Evolutionary conservation across 1,140 invertebrate species (phyloP), one percentile per base, ranked within the genome.

Genomic region (Diorhabda elongata): DNA sequence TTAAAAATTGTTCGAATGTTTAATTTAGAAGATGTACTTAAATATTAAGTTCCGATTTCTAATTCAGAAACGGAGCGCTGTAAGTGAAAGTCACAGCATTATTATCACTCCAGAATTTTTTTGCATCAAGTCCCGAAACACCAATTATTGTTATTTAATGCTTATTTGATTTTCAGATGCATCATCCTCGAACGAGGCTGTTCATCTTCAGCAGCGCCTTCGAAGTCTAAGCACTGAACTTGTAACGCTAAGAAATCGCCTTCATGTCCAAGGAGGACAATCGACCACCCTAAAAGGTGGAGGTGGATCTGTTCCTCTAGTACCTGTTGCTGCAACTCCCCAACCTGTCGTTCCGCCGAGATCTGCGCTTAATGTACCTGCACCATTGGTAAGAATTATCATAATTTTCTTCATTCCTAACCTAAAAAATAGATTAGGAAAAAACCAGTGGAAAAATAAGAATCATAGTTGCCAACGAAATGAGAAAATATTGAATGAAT

Each of bases 171-270:
- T 88, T 86, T 5, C 85, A 96, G 94, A 95, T 92, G 92, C 92
- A 71, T 94, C 92, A 70, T 95, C 92, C 57, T 94, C 93, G 74
- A 95, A 94, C 84, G 94, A 96, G 86, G 93, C 93, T 58, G 93
- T 94, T 73, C 93, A 95, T 79, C 84, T 95, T 73, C 93, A 96
- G 83, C 92, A 95, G 79, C 87, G 93, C 66, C 85, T 96, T 71
- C 91, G 92, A 72, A 94, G 91, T 81, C 85, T 96, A 69, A 94
- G 92, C 83, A 93, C 92, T 59, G 93, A 95, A 84, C 83, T 96
- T 83, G 92, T 95, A 75, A 95, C 93, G 60, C 86, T 96, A 76
- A 87, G 93, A 69, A 95, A 94, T 83, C 87, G 92, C 64, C 85
- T 96, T 73, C 91, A 92, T 82, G 91, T 92, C 66, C 87, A 87